These are phyloP conservation scores for Acanthopleura granulata DNA, from an alignment of 2,888 invertebrate genomes.

Conservation along the genomic window DNA sequence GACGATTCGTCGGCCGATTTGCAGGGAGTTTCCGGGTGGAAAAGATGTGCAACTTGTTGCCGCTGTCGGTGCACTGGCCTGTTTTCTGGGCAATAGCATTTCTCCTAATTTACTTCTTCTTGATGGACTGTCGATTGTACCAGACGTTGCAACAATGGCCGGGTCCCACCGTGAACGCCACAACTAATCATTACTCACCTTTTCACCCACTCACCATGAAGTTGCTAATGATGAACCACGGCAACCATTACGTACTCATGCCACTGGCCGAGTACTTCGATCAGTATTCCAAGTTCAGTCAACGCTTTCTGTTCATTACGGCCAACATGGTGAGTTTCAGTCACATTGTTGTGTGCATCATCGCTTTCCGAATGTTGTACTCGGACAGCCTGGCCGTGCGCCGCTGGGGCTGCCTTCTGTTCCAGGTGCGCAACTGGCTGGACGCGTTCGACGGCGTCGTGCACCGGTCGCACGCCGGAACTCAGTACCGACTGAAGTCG, in stretches of 20 bases:
- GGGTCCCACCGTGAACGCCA: slow-evolving; percentile 26
- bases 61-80: background rate
- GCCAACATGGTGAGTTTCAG: slow-evolving; percentile 87
- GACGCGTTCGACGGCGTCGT: slow-evolving; percentile 91
- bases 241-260: slow-evolving; percentile 86
- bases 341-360: slow-evolving; percentile 82
- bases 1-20: background rate
- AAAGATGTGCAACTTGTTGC: background rate
- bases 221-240: slow-evolving; percentile 84
- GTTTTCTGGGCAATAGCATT: background rate
- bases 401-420: slow-evolving; percentile 81
- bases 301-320: slow-evolving; percentile 75
- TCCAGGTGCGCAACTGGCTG: slow-evolving; percentile 84
- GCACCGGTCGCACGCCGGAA: slow-evolving; percentile 76
- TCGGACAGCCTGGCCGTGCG: slow-evolving; percentile 80
- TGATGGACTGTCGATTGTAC: slow-evolving; percentile 49
- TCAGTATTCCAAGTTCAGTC: slow-evolving; percentile 76
- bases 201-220: slow-evolving; percentile 80
- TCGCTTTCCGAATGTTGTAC: slow-evolving; percentile 82
- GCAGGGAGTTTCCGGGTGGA: background rate
- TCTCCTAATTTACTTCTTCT: slow-evolving; percentile 38
- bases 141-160: slow-evolving; percentile 39
- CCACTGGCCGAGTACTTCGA: slow-evolving; percentile 84
- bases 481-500: slow-evolving; percentile 37
- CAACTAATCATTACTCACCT: slow-evolving; percentile 39